Percentiles rank a stretch among this genome's conserved stretches.
phyloP scores from a whole-genome alignment of 1,140 invertebrate species.

The Parapsyche elsis region DNA sequence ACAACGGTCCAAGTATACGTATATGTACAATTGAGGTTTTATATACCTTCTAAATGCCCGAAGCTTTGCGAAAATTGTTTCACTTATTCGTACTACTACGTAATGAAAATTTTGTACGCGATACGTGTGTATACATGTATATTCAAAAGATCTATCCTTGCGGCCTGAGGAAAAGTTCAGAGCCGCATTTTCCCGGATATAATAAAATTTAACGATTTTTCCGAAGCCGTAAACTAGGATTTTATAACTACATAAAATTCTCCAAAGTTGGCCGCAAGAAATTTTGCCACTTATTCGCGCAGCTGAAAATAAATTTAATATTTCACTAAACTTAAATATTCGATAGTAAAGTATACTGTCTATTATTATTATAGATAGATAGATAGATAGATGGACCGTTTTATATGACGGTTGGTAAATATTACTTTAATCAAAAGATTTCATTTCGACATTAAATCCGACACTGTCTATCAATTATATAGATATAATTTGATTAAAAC shows the following conservation, averaged over 20 bases:
- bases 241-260: conserved; percentile 28
- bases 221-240: conserved; percentile 27
- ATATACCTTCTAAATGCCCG: neutral
- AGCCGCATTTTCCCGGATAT: conserved; percentile 18
- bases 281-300: conserved; percentile 7
- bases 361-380: neutral
- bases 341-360: neutral
- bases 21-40: too few relatives aligned
- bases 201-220: conserved; percentile 39
- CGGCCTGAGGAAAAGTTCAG: conserved; percentile 7
- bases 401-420: too few relatives aligned
- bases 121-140: neutral
- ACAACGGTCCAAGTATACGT: too few relatives aligned
- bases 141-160: neutral
- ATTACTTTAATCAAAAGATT: too few relatives aligned
- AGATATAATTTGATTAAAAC: too few relatives aligned
- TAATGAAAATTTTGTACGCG: too few relatives aligned
- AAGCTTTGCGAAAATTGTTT: neutral
- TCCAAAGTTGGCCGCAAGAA: neutral
- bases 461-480: too few relatives aligned
- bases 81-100: too few relatives aligned
- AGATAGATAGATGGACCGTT: too few relatives aligned
- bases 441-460: too few relatives aligned
- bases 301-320: neutral
- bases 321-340: neutral